These are phyloP conservation scores for Meriones unguiculatus DNA, from an alignment of 2,113 vertebrate genomes.

Conservation along the genomic window DNA sequence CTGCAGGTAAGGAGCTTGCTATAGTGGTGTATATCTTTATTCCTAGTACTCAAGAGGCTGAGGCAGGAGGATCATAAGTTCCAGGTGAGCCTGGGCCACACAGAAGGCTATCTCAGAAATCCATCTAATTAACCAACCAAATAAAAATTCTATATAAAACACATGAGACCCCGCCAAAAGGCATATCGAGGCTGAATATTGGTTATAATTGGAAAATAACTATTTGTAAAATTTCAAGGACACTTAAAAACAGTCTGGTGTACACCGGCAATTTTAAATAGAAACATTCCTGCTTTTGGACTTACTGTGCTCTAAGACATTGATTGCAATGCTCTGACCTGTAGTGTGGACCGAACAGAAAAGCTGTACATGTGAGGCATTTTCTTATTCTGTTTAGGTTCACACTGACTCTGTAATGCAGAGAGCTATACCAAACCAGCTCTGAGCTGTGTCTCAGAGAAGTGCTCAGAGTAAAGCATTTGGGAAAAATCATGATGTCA, in stretches of 20 bases:
- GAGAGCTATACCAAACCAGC: not conserved
- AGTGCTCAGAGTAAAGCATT: not conserved
- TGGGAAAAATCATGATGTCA: not conserved
- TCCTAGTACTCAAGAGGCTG: not conserved
- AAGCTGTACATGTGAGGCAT: not conserved
- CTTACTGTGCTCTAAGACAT: not conserved
- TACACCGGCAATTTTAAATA: not conserved
- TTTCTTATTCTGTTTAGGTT: constrained; percentile 1
- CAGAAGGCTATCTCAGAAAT: not conserved
- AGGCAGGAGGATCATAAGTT: not conserved
- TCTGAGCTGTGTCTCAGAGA: not conserved
- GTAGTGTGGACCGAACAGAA: not conserved
- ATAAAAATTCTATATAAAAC: constrained; percentile 11
- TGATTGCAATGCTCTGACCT: not conserved
- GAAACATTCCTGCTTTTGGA: constrained; percentile 4
- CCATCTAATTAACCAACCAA: not conserved
- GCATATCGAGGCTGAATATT: not conserved
- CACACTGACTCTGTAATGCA: not conserved
- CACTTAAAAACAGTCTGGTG: not conserved
- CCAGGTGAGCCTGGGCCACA: not conserved
- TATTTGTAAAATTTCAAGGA: constrained; percentile 22
- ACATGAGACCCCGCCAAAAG: not conserved
- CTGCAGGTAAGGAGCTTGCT: not conserved
- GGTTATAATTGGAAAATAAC: not conserved
- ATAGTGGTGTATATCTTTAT: not conserved